These are phyloP conservation scores for Odontophorus gujanensis DNA, from an alignment of 2,113 vertebrate species.

Conservation along the genomic window DNA sequence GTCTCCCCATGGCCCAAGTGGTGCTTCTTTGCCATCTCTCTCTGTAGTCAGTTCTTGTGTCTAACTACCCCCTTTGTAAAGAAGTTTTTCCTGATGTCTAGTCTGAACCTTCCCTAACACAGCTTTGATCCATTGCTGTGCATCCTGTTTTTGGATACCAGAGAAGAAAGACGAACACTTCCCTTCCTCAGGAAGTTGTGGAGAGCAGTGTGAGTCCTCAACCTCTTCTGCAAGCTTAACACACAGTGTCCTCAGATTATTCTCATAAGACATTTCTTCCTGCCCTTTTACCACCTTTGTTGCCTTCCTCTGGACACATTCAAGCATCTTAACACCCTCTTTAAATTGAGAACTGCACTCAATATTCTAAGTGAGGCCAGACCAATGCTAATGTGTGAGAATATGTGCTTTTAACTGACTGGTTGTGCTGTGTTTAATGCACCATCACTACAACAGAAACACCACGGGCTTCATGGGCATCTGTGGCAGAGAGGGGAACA, in stretches of 20 bases:
- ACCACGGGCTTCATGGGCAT: no score
- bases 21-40: neutral
- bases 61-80: neutral
- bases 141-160: neutral
- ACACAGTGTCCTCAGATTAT: neutral
- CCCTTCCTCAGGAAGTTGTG: neutral
- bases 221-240: neutral
- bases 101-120: neutral
- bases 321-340: neutral
- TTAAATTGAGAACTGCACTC: neutral
- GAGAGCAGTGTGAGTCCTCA: neutral
- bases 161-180: neutral
- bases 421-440: neutral
- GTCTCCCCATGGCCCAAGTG: neutral
- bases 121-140: neutral
- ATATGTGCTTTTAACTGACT: neutral
- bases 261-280: neutral
- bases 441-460: neutral
- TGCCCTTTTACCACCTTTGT: neutral
- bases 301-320: neutral
- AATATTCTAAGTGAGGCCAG: neutral
- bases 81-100: neutral
- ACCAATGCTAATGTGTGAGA: neutral
- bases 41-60: neutral
- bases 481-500: neutral